phyloP scores from a whole-genome alignment of 1,140 invertebrate species.

The Agrypnia vestita region DNA sequence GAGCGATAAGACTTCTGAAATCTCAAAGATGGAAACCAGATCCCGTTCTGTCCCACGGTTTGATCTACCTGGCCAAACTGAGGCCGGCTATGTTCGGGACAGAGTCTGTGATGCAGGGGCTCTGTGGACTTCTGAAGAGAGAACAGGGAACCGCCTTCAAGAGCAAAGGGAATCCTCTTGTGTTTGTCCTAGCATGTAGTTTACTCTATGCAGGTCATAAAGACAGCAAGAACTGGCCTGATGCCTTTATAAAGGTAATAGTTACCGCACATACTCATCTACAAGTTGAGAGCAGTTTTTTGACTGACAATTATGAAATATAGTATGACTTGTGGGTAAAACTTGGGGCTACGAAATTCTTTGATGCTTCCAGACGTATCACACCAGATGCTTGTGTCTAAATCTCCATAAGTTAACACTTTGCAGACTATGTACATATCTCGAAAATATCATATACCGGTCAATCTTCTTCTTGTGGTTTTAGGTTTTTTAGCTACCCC shows the following conservation, averaged over 20 bases:
- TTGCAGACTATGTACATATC: too few species aligned
- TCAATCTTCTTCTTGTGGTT: too few species aligned
- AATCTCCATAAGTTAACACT: too few species aligned
- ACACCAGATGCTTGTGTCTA: too few species aligned
- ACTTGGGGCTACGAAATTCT: too few species aligned
- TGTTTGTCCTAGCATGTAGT: constrained; percentile 91
- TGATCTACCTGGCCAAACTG: constrained; percentile 88
- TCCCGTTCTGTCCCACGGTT: constrained; percentile 81
- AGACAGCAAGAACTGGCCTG: constrained; percentile 86
- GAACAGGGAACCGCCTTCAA: constrained; percentile 84
- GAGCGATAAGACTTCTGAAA: constrained; percentile 80
- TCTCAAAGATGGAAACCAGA: constrained; percentile 86
- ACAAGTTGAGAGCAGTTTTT: too few species aligned
- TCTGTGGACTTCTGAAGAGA: constrained; percentile 87
- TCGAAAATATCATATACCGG: too few species aligned
- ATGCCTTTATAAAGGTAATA: constrained; percentile 81
- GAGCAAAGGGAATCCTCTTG: constrained; percentile 84
- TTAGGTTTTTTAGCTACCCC: too few species aligned
- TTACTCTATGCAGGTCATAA: constrained; percentile 87
- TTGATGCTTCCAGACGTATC: too few species aligned
- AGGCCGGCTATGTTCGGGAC: constrained; percentile 85
- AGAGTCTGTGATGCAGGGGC: constrained; percentile 85
- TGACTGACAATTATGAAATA: too few species aligned
- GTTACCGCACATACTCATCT: too few species aligned
- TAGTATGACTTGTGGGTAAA: too few species aligned